Evolutionary conservation across 2,888 invertebrate genomes (phyloP), one percentile per base, ranked within the genome.

Genomic region (Chrysomela aeneicollis): DNA sequence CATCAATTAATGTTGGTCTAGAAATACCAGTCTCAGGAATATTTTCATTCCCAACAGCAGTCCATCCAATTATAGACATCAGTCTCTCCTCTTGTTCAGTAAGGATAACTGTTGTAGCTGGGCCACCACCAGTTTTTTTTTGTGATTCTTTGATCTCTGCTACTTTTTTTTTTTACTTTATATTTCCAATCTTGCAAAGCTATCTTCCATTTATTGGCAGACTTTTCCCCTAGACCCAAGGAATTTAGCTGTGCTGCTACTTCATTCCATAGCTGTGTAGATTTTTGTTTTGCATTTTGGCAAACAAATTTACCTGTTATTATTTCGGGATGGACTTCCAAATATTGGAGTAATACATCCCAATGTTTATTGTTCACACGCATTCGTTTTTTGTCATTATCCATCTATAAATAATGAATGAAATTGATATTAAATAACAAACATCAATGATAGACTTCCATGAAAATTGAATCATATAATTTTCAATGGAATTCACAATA

Each of bases 151-250:
- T 61, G 46, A 54, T 62, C 9, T 35, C 52, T 32, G 35, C 53
- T 22, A 55, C 58, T n/a, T 62, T 65, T 65, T 2, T 8, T 9
- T 42, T 64, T 62, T 8, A 50, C 55, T 62, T 64, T 62, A 37
- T 54, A 64, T 62, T 62, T 65, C 65, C 61, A 62, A 62, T 65
- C 65, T 12, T 59, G 47, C 10, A 50, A 8, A 12, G 58, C n/a
- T n/a, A n/a, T n/a, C n/a, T n/a, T n/a, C n/a, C n/a, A n/a, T n/a
- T n/a, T n/a, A n/a, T n/a, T n/a, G n/a, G n/a, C n/a, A n/a, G n/a
- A n/a, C n/a, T n/a, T n/a, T n/a, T n/a, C n/a, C n/a, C n/a, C 63
- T 32, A 61, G 18, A 18, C 61, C 64, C 22, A 64, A 15, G 10
- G 30, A 26, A 49, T 64, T 64, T 26, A 64, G 42, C 26, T 52